These are phyloP conservation scores for Spodoptera littoralis DNA, from an alignment of 2,888 invertebrate species.

Conservation along the genomic window DNA sequence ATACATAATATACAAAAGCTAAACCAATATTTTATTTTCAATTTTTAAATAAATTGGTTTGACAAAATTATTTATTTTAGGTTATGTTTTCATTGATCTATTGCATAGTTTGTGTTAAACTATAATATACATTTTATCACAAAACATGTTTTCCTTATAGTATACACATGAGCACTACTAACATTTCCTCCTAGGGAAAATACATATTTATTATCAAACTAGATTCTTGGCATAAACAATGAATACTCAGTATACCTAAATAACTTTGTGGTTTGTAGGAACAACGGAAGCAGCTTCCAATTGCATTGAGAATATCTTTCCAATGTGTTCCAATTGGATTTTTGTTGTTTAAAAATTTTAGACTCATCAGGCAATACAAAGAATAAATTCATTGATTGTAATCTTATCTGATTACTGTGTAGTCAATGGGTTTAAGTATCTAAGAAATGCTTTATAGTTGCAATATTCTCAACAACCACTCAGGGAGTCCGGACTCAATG, in stretches of 20 bases:
- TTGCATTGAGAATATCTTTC: no score
- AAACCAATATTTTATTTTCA: conserved; percentile 83
- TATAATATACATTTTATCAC: neutral
- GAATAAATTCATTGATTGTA: no score
- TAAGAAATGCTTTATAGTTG: no score
- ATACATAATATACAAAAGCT: conserved; percentile 88
- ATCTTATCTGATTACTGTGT: no score
- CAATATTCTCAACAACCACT: no score
- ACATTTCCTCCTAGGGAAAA: conserved; percentile 25
- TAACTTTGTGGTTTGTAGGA: neutral
- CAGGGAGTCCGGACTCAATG: no score
- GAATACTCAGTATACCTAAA: conserved; percentile 11
- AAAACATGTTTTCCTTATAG: conserved; percentile 26
- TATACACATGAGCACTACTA: neutral
- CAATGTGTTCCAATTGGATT: no score
- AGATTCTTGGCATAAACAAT: conserved; percentile 11
- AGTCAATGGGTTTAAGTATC: no score
- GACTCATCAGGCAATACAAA: no score
- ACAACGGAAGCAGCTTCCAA: no score
- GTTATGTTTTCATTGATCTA: conserved; percentile 40
- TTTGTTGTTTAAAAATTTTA: no score
- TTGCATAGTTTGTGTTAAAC: conserved; percentile 1
- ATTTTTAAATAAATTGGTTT: neutral
- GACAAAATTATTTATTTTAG: conserved; percentile 8
- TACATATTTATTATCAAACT: neutral